Conservation (phyloP, 2,888 invertebrate species). For the Caenorhabditis drosophilae region DNA sequence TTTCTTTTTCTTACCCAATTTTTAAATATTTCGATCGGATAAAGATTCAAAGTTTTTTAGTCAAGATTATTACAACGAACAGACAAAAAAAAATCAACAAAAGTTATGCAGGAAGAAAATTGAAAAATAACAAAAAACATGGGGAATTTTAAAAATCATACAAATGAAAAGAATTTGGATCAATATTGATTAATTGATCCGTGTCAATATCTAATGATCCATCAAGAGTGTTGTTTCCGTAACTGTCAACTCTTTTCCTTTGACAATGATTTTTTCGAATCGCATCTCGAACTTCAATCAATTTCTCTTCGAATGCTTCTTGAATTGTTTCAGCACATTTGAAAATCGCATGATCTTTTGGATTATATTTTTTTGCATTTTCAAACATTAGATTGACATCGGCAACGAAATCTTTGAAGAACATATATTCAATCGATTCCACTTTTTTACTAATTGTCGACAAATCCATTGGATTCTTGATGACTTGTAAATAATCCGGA, state of each 20-base stretch:
- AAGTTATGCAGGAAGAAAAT: not conserved
- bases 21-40: no score
- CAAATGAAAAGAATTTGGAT: slow-evolving; percentile 5
- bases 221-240: slow-evolving; percentile 39
- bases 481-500: slow-evolving; percentile 87
- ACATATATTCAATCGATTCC: slow-evolving; percentile 66
- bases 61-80: no score
- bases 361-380: slow-evolving; percentile 77
- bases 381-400: slow-evolving; percentile 99
- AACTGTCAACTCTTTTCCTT: slow-evolving; percentile 19
- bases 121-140: not conserved
- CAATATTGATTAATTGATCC: slow-evolving; percentile 42
- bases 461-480: slow-evolving; percentile 76
- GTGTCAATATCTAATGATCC: slow-evolving; percentile 54
- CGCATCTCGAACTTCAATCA: slow-evolving; percentile 20
- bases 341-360: slow-evolving; percentile 85
- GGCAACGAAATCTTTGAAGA: slow-evolving; percentile 82
- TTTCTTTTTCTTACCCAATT: no score
- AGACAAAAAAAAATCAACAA: not conserved
- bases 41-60: no score
- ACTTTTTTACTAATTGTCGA: slow-evolving; percentile 77
- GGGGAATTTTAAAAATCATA: slow-evolving; percentile 3
- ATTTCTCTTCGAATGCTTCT: slow-evolving; percentile 85
- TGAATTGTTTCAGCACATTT: slow-evolving; percentile 94
- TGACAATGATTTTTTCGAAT: slow-evolving; percentile 9